Percentiles rank a stretch among this genome's conserved stretches.
phyloP scores from a whole-genome alignment of 2,113 vertebrate genomes.

The Candoia aspera region DNA sequence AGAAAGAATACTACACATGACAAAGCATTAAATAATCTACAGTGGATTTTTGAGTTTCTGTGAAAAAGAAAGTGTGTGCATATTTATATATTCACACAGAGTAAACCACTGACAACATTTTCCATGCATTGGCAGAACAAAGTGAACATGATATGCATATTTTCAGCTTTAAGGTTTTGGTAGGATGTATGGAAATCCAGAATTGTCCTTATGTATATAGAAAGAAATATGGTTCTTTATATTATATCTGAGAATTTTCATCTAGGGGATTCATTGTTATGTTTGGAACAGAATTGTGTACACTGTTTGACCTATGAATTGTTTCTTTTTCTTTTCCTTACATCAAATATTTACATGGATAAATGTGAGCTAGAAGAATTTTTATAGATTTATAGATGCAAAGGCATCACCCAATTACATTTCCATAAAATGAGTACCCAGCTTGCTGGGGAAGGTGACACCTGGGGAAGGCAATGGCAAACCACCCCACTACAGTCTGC shows the following conservation, averaged over 20 bases:
- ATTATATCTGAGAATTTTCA: neutral
- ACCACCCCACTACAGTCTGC: no score
- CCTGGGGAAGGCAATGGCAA: no score
- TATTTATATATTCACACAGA: neutral
- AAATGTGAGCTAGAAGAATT: neutral
- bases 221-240: neutral
- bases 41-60: constrained; percentile 1
- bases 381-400: neutral
- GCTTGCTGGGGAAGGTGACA: no score
- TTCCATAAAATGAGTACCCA: no score
- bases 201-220: neutral
- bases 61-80: neutral
- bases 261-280: neutral
- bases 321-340: neutral
- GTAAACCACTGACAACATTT: constrained; percentile 9
- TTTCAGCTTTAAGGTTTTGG: constrained; percentile 20
- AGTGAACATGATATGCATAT: neutral
- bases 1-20: neutral
- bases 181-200: neutral
- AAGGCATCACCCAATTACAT: no score
- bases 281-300: neutral
- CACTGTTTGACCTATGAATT: neutral
- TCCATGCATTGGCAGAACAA: constrained; percentile 7
- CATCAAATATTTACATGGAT: neutral
- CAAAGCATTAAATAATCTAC: constrained; percentile 36